Base-by-base conservation (phyloP, 2,888 invertebrate species). In the Andrena haemorrhoa region DNA sequence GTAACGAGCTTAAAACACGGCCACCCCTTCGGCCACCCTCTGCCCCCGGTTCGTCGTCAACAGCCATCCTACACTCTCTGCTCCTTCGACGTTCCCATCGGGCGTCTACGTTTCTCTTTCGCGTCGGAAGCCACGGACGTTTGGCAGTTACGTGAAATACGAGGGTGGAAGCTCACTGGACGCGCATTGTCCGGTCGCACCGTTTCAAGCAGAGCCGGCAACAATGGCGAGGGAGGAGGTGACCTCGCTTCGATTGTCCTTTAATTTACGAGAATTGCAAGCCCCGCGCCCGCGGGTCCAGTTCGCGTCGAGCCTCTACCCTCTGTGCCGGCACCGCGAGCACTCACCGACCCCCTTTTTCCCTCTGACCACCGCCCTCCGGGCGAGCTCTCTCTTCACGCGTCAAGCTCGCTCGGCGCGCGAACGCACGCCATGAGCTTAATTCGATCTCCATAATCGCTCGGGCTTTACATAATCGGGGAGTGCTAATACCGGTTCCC, bases 241-340 rank as follows among this genome's bases (percentile, higher is more conserved):
- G 90, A 91, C 91, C 91, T 90, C 88, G 88, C 87, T 90, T 90
- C 92, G 91, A 92, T 92, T 92, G 92, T 92, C 91, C 92, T 92
- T 91, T 91, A 92, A 92, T 92, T 92, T 92, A 92, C 90, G 92
- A 89, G 91, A 91, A 91, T 91, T 89, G 89, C 91, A 83, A 88
- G 68, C 77, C 64, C 68, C 75, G 56, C 23, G 41, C 41, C 1
- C 65, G 58, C 64, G 63, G 51, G 26, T 65, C 20, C 58, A 20
- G 53, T 29, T n/a, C 72, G 70, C 72, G 65, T 68, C 56, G 65
- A 56, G 60, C 58, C 41, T 35, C 71, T 64, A 41, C 8, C 74
- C 53, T 61, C 58, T 41, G 5, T 2, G 49, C 69, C 75, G 63
- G 51, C 63, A 73, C 80, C 80, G 72, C 83, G 76, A 85, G 80